These are phyloP conservation scores for Oreochromis tanganicae DNA, from an alignment of 2,113 vertebrate species.

Conservation along the genomic window DNA sequence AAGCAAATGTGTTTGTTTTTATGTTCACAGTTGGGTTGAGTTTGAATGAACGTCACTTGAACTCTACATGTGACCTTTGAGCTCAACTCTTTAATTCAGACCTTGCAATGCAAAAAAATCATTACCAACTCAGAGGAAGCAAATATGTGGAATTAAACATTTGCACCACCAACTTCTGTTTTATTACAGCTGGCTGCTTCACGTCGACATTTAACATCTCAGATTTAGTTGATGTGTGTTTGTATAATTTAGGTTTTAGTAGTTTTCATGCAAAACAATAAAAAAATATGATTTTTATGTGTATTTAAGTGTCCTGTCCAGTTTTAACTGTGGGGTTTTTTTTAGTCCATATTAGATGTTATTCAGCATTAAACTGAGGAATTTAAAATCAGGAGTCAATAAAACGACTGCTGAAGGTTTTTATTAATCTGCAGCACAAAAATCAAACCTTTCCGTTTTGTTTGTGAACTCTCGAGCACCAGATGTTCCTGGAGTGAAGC, in stretches of 20 bases:
- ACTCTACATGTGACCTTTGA: not conserved
- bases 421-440: not conserved
- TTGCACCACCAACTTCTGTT: not conserved
- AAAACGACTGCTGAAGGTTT: not conserved
- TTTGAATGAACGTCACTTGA: not conserved
- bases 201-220: not conserved
- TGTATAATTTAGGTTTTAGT: not conserved
- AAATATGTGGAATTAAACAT: not conserved
- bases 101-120: not conserved
- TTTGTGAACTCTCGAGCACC: not conserved
- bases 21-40: not conserved
- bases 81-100: not conserved
- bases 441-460: not conserved
- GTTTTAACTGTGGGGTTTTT: not conserved
- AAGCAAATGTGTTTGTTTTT: not conserved
- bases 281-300: not conserved
- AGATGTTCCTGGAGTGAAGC: not conserved
- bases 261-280: not conserved
- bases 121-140: not conserved
- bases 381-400: not conserved
- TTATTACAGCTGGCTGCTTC: not conserved
- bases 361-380: not conserved
- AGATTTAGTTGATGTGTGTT: not conserved
- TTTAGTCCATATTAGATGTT: not conserved
- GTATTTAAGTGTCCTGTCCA: not conserved